Evolutionary conservation across 2,797 vertebrate genomes (phyloP).

Genomic region (Petrocephalus sullivani): DNA sequence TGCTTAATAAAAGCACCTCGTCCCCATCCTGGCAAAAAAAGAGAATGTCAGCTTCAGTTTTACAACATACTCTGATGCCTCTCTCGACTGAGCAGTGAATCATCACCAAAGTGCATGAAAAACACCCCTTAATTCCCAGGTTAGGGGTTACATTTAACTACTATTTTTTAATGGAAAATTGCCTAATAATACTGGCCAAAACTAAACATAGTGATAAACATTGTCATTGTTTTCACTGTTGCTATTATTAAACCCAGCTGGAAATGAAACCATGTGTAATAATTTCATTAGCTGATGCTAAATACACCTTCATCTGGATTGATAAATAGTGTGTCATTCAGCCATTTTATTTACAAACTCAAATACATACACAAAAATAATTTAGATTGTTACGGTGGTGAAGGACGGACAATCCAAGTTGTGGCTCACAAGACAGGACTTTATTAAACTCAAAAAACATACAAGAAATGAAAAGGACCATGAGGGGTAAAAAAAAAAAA

Average conservation of each 20-base stretch:
- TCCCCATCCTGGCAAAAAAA: background rate
- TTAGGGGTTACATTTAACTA: background rate
- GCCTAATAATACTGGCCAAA: background rate
- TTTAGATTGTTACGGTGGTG: background rate
- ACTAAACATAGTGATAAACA: background rate
- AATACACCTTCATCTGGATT: background rate
- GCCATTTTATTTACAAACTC: background rate
- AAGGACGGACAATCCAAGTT: background rate
- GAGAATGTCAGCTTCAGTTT: background rate
- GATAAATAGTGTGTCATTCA: background rate
- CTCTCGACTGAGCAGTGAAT: background rate
- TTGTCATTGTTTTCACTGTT: background rate
- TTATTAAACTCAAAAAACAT: background rate
- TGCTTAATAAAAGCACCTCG: slow-evolving; percentile 50
- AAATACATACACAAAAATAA: background rate
- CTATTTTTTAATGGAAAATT: background rate
- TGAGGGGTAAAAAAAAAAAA: background rate
- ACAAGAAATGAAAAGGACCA: background rate
- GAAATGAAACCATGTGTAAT: background rate
- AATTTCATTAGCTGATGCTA: background rate
- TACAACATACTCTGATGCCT: background rate
- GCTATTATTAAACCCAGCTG: background rate
- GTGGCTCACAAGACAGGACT: background rate
- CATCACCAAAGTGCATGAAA: background rate
- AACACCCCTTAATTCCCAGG: background rate